Percentiles rank a stretch among this genome's conserved stretches.
Conservation (phyloP, 92 coral and sea anemone species). For the Phenganax stokvisi region DNA sequence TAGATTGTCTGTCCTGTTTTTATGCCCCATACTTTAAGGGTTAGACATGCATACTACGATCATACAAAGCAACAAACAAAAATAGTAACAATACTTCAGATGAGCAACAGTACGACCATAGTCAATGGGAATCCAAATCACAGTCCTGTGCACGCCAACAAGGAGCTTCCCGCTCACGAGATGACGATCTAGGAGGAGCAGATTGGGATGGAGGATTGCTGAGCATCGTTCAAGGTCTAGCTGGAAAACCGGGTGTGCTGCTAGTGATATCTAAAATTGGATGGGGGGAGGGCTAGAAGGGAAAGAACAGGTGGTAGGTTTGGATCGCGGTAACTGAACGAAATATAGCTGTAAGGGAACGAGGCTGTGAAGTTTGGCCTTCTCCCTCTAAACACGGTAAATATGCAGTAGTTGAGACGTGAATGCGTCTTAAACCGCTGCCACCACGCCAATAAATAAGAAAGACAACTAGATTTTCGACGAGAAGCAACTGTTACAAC, state of each 20-base stretch:
- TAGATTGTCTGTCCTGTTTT: too few relatives aligned
- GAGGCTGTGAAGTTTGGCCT: too few relatives aligned
- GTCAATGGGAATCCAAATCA: not conserved
- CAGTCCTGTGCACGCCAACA: not conserved
- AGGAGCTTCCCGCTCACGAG: not conserved
- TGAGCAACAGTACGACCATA: not conserved
- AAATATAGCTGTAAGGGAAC: too few relatives aligned
- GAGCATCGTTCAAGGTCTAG: not conserved
- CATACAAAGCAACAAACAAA: not conserved
- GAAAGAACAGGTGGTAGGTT: not conserved
- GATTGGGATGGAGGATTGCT: not conserved
- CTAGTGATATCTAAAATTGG: not conserved
- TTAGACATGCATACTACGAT: not conserved
- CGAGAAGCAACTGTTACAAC: too few relatives aligned
- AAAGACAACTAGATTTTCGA: too few relatives aligned
- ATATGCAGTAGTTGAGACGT: too few relatives aligned
- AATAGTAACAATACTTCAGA: not conserved
- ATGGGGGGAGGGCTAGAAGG: not conserved
- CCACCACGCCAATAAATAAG: too few relatives aligned
- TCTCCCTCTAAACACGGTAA: too few relatives aligned
- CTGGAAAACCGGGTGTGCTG: not conserved
- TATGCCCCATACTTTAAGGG: too few relatives aligned
- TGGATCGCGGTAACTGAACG: too few relatives aligned
- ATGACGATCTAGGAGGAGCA: not conserved
- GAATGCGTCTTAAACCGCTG: too few relatives aligned